Base-by-base conservation (phyloP, 53 echinoderm and acorn worm species). In the Zoroaster sp. region DNA sequence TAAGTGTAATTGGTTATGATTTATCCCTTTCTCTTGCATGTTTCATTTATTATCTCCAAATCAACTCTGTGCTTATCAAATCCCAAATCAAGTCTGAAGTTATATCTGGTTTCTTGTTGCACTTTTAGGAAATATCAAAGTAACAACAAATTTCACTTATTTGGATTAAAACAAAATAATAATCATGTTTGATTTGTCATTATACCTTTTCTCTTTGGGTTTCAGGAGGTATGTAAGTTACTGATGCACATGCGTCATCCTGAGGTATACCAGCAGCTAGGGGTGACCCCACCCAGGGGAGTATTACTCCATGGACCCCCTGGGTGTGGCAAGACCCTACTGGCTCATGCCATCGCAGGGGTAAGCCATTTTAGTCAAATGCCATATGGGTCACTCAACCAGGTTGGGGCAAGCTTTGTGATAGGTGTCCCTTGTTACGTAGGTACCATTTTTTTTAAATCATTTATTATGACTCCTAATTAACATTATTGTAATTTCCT, bases 331-430 rank as follows among this genome's bases (percentile, higher is more conserved):
- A 98, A 98, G 88, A 98, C 98, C 5, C 89, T 97, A 10, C 76
- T 97, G n/a, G 98, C 95, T 11, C 81, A 97, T 93, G 98, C 95
- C 51, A 95, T 97, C 20, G 98, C 98, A 72, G 98, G 98, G 89
- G 98, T 97, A 89, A 90, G 97, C 4, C 47, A 47, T 11, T 47
- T 47, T 47, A 54, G 54, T 20, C 21, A 54, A 17, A 54, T 54
- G 5, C n/a, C n/a, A n/a, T n/a, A n/a, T n/a, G n/a, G n/a, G n/a
- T n/a, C n/a, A n/a, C n/a, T n/a, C n/a, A n/a, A n/a, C n/a, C n/a
- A n/a, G n/a, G n/a, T n/a, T n/a, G n/a, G n/a, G n/a, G n/a, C n/a
- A n/a, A n/a, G n/a, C n/a, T n/a, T n/a, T n/a, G n/a, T n/a, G n/a
- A n/a, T n/a, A n/a, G n/a, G n/a, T n/a, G n/a, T n/a, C n/a, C n/a